phyloP scores from a whole-genome alignment of 2,113 vertebrate genomes.

The Planiliza haematocheilus region DNA sequence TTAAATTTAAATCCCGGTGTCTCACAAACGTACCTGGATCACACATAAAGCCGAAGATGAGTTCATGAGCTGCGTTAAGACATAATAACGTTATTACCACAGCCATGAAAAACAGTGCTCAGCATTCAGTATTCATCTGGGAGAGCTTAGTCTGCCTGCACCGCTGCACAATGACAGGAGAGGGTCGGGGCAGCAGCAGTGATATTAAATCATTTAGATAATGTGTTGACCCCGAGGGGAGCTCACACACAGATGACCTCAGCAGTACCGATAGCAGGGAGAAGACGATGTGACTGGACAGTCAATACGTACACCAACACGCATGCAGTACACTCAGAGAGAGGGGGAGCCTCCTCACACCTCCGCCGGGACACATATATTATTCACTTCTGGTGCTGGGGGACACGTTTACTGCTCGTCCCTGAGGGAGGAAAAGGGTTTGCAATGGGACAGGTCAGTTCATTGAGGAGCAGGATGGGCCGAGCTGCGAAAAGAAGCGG shows the following conservation, averaged over 20 bases:
- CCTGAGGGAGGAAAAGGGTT: conserved; percentile 21
- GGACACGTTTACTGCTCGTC: conserved; percentile 38
- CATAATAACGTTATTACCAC: conserved; percentile 34
- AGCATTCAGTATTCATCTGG: conserved; percentile 48
- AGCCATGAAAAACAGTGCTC: conserved; percentile 25
- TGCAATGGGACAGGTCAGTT: conserved; percentile 13
- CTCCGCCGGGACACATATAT: conserved; percentile 50
- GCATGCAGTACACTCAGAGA: background rate
- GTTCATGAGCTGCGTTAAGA: conserved; percentile 19
- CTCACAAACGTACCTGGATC: conserved; percentile 8
- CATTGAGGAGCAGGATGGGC: background rate
- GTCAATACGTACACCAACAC: conserved; percentile 40
- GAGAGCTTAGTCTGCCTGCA: conserved; percentile 50
- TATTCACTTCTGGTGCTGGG: conserved; percentile 39
- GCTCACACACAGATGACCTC: conserved; percentile 59
- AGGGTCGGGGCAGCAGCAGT: conserved; percentile 41
- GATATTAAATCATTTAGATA: conserved; percentile 79
- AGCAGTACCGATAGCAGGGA: conserved; percentile 39
- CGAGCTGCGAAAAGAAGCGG: background rate
- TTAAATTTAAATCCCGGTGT: no score
- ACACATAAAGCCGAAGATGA: conserved; percentile 3
- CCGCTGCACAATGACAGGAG: conserved; percentile 59
- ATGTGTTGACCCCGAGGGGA: conserved; percentile 67
- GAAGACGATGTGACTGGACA: conserved; percentile 62
- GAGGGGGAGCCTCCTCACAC: conserved; percentile 21